Conservation (phyloP, 2,888 invertebrate genomes). For the Zele albiditarsus region DNA sequence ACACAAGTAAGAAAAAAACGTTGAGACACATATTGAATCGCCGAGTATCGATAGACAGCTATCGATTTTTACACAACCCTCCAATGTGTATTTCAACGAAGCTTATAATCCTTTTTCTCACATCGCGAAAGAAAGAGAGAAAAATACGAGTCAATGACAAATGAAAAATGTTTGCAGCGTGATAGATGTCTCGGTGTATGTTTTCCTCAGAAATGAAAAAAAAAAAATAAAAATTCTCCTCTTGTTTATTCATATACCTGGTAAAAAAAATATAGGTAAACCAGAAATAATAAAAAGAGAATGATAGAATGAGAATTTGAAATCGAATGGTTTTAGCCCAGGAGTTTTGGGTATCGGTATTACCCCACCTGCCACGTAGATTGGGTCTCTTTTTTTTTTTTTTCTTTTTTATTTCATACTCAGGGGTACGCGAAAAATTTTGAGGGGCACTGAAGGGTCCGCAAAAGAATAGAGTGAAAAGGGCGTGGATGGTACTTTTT, state of each 20-base stretch:
- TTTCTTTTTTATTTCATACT: not conserved
- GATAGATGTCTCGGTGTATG: not conserved
- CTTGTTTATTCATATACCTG: conserved; percentile 51
- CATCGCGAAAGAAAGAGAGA: conserved; percentile 48
- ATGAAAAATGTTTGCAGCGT: conserved; percentile 7
- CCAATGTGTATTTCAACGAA: not conserved
- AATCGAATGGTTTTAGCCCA: conserved; percentile 40
- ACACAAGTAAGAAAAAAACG: conserved; percentile 53
- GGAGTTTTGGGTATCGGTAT: conserved; percentile 60
- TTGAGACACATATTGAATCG: conserved; percentile 44
- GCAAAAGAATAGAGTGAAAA: conserved; percentile 46
- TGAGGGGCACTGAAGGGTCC: conserved; percentile 46
- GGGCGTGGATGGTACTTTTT: conserved; percentile 51
- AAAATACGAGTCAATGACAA: conserved; percentile 34
- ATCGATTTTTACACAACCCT: conserved; percentile 33
- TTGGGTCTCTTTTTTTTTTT: conserved; percentile 55
- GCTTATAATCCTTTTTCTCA: conserved; percentile 55
- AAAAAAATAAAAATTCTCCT: conserved; percentile 20
- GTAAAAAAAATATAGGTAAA: conserved; percentile 25
- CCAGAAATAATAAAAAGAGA: conserved; percentile 40
- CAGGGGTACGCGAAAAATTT: conserved; percentile 26
- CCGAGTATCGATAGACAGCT: conserved; percentile 39
- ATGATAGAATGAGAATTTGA: conserved; percentile 46
- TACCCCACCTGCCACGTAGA: conserved; percentile 63
- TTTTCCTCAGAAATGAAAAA: not conserved